phyloP scores from a whole-genome alignment of 2,797 vertebrate species.

The Hemibagrus guttatus region DNA sequence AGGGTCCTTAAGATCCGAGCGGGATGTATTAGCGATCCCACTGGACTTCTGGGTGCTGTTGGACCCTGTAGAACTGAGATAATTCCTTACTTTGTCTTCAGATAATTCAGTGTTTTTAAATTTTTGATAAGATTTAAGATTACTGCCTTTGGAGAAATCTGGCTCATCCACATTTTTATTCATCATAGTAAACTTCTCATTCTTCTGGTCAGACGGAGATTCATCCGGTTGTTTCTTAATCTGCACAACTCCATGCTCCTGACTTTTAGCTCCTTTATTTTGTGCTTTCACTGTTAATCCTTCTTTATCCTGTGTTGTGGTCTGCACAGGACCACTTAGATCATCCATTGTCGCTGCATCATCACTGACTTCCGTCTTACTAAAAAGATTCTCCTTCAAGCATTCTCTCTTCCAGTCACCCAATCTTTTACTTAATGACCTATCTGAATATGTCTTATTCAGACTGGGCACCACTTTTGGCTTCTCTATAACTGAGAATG shows the following conservation, averaged over 20 bases:
- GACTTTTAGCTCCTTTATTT: constrained; percentile 25
- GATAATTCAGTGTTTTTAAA: constrained; percentile 18
- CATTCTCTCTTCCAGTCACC: constrained; percentile 1
- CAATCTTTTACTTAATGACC: not conserved
- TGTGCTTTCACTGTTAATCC: constrained; percentile 41
- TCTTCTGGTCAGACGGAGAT: constrained; percentile 15
- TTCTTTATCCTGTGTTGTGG: constrained; percentile 59
- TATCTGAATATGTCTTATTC: constrained; percentile 55
- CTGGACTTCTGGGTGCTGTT: constrained; percentile 22
- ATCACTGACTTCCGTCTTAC: constrained; percentile 24
- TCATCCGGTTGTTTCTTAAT: constrained; percentile 7
- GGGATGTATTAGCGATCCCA: not conserved
- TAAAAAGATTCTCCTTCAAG: constrained; percentile 25
- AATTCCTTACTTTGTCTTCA: constrained; percentile 25
- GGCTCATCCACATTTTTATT: constrained; percentile 60
- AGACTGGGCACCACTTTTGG: constrained; percentile 25
- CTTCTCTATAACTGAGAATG: constrained; percentile 66
- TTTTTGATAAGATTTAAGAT: constrained; percentile 34
- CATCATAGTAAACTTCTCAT: not conserved
- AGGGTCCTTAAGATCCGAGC: not conserved
- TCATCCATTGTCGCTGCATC: constrained; percentile 37
- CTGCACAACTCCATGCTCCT: constrained; percentile 27
- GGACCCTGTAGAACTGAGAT: not conserved
- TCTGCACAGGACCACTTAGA: constrained; percentile 38
- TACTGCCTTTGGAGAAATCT: constrained; percentile 60